These are phyloP conservation scores for Buathra laborator DNA, from an alignment of 2,888 invertebrate genomes.

Conservation along the genomic window DNA sequence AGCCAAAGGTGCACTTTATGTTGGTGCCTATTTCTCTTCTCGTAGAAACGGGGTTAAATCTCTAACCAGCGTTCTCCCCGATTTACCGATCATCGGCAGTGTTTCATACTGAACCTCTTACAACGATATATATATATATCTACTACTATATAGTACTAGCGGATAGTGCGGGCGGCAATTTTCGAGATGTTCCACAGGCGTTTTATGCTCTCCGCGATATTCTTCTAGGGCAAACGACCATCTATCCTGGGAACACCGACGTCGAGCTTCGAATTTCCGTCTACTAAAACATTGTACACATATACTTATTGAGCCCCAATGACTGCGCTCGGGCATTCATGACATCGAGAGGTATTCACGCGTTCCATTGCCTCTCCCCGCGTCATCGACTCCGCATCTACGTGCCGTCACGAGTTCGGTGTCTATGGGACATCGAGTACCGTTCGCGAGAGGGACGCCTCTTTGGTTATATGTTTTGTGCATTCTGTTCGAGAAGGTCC, in stretches of 20 bases:
- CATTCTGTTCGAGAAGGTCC: constrained; percentile 34
- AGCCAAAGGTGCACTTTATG: constrained; percentile 44
- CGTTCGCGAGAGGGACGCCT: constrained; percentile 50
- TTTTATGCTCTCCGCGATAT: constrained; percentile 56
- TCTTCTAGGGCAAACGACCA: constrained; percentile 47
- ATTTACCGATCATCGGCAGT: constrained; percentile 56
- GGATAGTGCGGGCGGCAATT: constrained; percentile 59
- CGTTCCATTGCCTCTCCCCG: constrained; percentile 3
- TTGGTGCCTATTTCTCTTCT: constrained; percentile 58
- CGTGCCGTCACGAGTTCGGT: constrained; percentile 69
- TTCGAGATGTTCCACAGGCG: constrained; percentile 39
- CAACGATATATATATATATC: constrained; percentile 6
- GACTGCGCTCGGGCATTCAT: constrained; percentile 1
- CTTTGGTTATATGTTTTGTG: neutral
- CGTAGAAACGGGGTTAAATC: constrained; percentile 65
- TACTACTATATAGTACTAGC: constrained; percentile 13
- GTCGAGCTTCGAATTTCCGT: constrained; percentile 18
- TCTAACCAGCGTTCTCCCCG: constrained; percentile 36
- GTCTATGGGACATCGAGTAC: constrained; percentile 68
- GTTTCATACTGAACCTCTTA: constrained; percentile 35
- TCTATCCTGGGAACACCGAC: constrained; percentile 63
- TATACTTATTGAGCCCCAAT: neutral
- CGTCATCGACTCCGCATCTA: constrained; percentile 31
- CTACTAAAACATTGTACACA: neutral
- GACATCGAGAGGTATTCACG: constrained; percentile 44